Conservation (phyloP, 1,140 invertebrate species). For the Anastatus disparis region DNA sequence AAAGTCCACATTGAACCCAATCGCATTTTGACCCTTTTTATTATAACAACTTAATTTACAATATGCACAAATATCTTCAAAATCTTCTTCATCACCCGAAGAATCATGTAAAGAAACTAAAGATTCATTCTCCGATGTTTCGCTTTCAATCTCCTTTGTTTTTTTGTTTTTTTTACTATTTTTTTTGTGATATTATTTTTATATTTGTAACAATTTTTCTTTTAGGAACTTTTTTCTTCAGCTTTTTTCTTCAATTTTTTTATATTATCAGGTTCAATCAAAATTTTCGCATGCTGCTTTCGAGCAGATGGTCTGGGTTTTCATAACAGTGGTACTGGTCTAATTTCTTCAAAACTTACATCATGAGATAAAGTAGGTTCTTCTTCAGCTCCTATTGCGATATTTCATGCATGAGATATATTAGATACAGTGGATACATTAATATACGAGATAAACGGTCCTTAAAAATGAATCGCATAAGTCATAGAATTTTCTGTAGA, state of each 20-base stretch:
- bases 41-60: neutral
- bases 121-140: neutral
- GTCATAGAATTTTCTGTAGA: neutral
- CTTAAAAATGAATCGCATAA: no score
- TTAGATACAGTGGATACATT: no score
- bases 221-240: neutral
- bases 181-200: neutral
- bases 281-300: conserved; percentile 1
- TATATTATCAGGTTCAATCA: neutral
- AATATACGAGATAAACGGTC: no score
- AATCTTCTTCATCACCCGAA: no score
- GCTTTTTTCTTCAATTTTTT: neutral
- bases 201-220: neutral
- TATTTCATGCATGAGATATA: no score
- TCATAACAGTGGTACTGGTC: neutral
- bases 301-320: conserved; percentile 1
- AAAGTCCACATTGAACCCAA: conserved; percentile 1
- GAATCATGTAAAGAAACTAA: no score
- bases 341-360: neutral
- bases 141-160: no score
- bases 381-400: no score
- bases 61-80: neutral
- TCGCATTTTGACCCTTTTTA: conserved; percentile 2
- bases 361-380: no score
- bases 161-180: no score